Percentiles rank a stretch among this genome's conserved stretches.
Conservation (phyloP, 2,113 vertebrate species). For the Platanista minor region DNA sequence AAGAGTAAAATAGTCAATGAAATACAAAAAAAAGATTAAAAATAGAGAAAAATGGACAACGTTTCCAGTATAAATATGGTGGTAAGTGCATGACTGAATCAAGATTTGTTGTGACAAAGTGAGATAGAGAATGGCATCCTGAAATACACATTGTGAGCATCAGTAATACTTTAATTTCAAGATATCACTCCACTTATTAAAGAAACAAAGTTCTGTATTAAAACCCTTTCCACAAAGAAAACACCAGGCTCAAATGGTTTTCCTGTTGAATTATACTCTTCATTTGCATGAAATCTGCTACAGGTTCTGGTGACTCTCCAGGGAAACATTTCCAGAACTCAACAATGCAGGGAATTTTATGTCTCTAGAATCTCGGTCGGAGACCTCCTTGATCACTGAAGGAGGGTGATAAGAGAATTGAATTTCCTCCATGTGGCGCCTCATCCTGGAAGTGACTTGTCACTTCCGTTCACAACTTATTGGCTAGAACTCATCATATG, state of each 20-base stretch:
- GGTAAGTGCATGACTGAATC: neutral
- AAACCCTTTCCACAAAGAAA: neutral
- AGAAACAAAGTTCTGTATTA: neutral
- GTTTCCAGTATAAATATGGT: neutral
- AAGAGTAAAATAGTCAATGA: neutral
- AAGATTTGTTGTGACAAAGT: neutral
- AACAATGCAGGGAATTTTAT: no score
- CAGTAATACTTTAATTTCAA: neutral
- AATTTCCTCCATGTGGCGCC: neutral
- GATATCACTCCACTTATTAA: neutral
- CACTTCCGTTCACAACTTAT: neutral
- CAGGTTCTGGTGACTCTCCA: neutral
- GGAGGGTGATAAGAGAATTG: neutral
- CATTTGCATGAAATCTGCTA: neutral
- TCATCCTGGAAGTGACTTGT: neutral
- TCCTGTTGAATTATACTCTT: neutral
- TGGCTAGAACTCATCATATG: neutral
- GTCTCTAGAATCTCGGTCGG: neutral
- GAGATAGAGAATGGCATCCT: neutral
- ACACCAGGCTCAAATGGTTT: neutral
- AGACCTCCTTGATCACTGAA: neutral
- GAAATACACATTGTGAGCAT: neutral
- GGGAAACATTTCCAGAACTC: neutral
- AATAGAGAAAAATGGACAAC: neutral
- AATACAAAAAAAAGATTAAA: neutral